phyloP scores from a whole-genome alignment of 2,113 vertebrate species.

The Gulo gulo region DNA sequence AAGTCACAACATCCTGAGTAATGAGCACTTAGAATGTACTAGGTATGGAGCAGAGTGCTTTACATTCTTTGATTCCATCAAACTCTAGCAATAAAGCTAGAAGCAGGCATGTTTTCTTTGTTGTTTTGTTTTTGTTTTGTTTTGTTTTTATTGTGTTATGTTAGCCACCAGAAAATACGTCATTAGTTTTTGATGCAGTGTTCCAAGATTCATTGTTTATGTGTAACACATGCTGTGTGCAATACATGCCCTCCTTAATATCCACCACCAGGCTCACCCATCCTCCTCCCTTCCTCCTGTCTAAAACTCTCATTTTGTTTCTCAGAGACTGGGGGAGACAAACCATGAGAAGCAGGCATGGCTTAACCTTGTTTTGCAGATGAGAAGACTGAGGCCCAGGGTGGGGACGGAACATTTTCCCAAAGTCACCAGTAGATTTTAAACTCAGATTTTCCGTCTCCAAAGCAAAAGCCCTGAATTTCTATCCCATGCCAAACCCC shows the following conservation, averaged over 20 bases:
- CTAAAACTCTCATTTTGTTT: no score
- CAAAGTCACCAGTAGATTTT: background rate
- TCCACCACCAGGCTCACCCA: no score
- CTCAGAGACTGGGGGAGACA: no score
- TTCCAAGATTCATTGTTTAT: no score
- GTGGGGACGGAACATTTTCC: background rate
- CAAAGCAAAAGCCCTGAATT: background rate
- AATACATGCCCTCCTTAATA: no score
- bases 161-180: no score
- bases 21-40: background rate
- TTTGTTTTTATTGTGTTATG: no score
- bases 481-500: accelerated
- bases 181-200: no score
- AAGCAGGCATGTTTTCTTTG: background rate
- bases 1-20: background rate
- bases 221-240: no score
- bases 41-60: background rate
- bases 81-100: background rate
- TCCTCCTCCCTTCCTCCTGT: no score
- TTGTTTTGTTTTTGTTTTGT: no score
- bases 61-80: background rate
- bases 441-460: background rate
- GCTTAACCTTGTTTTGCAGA: background rate
- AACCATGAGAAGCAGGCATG: background rate
- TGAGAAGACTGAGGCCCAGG: background rate